phyloP scores from a whole-genome alignment of 2,113 vertebrate species.

The Emydocephalus ijimae region DNA sequence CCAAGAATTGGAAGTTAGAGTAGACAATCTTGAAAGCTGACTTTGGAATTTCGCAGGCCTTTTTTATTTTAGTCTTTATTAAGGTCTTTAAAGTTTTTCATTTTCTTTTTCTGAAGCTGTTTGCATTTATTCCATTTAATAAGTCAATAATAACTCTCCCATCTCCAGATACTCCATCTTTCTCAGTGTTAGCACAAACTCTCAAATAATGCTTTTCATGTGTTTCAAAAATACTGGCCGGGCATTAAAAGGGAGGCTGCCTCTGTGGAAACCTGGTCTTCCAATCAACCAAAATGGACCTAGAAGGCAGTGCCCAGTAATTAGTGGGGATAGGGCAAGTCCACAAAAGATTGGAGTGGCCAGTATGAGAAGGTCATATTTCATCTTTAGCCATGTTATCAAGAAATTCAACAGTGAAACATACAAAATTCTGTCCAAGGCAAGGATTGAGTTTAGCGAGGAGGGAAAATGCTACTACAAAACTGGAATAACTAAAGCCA shows the following conservation, averaged over 20 bases:
- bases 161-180: neutral
- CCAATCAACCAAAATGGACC: neutral
- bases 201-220: neutral
- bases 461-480: neutral
- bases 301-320: neutral
- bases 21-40: neutral
- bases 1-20: neutral
- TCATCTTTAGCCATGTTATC: neutral
- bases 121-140: neutral
- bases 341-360: neutral
- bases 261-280: neutral
- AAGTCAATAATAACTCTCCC: neutral
- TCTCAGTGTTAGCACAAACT: neutral
- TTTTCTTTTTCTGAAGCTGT: neutral
- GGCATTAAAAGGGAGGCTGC: neutral
- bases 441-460: neutral
- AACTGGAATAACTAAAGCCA: neutral
- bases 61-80: neutral
- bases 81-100: neutral
- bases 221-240: neutral
- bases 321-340: neutral
- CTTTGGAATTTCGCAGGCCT: neutral
- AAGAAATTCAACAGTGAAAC: neutral
- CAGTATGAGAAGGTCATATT: neutral
- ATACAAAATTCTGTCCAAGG: neutral